A percentile compares a stretch with the other conserved stretches of the same genome.
Conservation (phyloP, 2,888 invertebrate genomes). For the Auanema freiburgensis region DNA sequence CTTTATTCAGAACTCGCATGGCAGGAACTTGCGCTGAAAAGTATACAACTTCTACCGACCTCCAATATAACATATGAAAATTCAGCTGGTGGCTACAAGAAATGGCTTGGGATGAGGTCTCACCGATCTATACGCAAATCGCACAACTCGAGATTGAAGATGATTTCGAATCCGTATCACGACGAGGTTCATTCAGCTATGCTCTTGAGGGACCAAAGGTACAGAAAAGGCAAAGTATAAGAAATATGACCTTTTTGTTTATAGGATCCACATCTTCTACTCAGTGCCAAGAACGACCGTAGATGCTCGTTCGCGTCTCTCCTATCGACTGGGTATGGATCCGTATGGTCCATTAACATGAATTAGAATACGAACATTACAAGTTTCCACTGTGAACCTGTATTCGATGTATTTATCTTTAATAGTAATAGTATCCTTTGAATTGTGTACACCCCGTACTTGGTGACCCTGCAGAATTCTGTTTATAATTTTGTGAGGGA, state of each 20-base stretch:
- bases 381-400: not conserved
- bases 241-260: not conserved
- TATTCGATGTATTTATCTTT: too few relatives aligned
- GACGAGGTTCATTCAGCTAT: conserved; percentile 23
- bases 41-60: conserved; percentile 12
- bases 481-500: too few relatives aligned
- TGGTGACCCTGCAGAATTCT: too few relatives aligned
- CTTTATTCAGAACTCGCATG: conserved; percentile 30
- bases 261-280: conserved; percentile 10
- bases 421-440: too few relatives aligned
- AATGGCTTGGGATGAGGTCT: conserved; percentile 58
- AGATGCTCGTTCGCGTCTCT: conserved; percentile 29
- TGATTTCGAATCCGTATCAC: conserved; percentile 23
- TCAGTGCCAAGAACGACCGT: conserved; percentile 13
- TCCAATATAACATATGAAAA: not conserved
- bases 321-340: conserved; percentile 44
- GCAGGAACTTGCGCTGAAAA: conserved; percentile 36
- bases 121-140: conserved; percentile 17
- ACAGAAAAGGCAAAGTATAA: not conserved
- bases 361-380: not conserved
- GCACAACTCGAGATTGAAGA: conserved; percentile 22
- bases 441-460: too few relatives aligned
- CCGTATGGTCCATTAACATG: conserved; percentile 38
- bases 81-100: conserved; percentile 47
- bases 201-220: conserved; percentile 8